Evolutionary conservation across 2,797 vertebrate species (phyloP).

Genomic region (Toxotes lorentzi): DNA sequence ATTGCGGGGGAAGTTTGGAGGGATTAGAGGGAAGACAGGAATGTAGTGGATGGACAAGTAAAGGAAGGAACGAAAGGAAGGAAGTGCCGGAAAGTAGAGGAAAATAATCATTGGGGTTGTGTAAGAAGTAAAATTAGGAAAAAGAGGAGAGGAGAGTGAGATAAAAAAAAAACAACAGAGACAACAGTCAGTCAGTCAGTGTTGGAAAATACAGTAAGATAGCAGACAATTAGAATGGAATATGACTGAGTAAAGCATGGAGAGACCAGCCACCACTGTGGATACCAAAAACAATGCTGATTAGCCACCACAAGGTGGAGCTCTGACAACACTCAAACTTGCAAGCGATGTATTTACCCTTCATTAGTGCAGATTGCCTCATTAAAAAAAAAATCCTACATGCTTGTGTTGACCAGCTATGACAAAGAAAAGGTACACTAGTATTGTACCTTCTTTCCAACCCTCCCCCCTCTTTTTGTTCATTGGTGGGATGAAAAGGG

Average conservation of each 20-base stretch:
- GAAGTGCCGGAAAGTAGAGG: constrained; percentile 16
- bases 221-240: constrained; percentile 22
- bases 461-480: constrained; percentile 6
- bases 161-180: constrained; percentile 13
- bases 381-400: constrained; percentile 33
- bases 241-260: constrained; percentile 38
- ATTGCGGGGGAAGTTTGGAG: constrained; percentile 25
- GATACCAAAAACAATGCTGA: not conserved
- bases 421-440: constrained; percentile 27
- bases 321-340: constrained; percentile 49
- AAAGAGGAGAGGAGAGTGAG: constrained; percentile 26
- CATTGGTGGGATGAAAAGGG: constrained; percentile 49
- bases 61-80: constrained; percentile 1
- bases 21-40: constrained; percentile 5
- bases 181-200: constrained; percentile 32
- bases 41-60: constrained; percentile 1
- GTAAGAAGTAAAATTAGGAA: constrained; percentile 33
- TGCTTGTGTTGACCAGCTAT: constrained; percentile 36
- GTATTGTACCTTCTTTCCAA: not conserved
- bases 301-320: constrained; percentile 69
- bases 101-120: constrained; percentile 30
- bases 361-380: constrained; percentile 56
- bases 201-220: constrained; percentile 8
- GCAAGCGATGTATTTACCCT: constrained; percentile 32
- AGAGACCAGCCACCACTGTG: not conserved